Conservation (phyloP, 2,888 invertebrate species). For the Hydrotaea cyrtoneurina region DNA sequence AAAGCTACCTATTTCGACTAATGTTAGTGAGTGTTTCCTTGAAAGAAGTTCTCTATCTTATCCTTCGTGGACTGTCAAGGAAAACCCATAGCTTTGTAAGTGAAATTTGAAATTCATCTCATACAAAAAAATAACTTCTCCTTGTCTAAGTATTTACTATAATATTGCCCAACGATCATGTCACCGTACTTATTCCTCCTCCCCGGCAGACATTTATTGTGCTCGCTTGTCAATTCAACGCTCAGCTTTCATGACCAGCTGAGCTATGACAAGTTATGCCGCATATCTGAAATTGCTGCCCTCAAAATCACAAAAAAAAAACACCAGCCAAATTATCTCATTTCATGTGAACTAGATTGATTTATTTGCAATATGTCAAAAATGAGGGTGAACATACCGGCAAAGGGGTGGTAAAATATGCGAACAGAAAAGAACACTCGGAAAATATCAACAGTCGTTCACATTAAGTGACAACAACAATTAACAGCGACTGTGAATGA, state of each 20-base stretch:
- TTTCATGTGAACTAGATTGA: constrained; percentile 57
- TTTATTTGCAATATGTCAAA: constrained; percentile 59
- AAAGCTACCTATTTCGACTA: no score
- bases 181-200: neutral
- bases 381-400: constrained; percentile 17
- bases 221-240: neutral
- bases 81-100: no score
- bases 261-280: no score
- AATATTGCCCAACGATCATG: no score
- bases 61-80: no score
- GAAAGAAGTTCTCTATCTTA: no score
- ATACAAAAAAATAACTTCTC: no score
- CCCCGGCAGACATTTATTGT: neutral
- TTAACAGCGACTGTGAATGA: neutral
- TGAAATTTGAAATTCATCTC: no score
- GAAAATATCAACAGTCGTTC: constrained; percentile 42
- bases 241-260: neutral
- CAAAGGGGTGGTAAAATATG: constrained; percentile 18
- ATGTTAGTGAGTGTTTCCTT: no score
- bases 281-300: neutral
- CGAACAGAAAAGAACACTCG: constrained; percentile 40
- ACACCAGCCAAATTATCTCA: constrained; percentile 45
- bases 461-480: constrained; percentile 43
- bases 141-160: no score
- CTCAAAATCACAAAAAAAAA: no score